Evolutionary conservation across 2,797 vertebrate species (phyloP).

Genomic region (Acridotheres tristis): DNA sequence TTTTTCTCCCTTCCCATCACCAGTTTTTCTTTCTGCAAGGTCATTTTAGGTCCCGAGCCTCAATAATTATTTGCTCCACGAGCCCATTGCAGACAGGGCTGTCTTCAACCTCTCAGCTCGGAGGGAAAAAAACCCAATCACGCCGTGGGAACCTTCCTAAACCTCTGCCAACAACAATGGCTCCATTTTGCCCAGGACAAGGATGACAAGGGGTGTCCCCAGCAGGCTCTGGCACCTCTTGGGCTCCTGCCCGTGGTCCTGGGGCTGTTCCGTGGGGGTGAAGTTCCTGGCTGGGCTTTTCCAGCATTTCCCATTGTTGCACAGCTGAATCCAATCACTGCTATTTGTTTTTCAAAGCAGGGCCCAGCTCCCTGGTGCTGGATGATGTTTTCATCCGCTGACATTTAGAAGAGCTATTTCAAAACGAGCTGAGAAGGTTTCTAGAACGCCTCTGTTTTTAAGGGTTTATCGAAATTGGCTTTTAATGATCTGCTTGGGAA

Average conservation of each 20-base stretch:
- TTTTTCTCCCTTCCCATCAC: neutral
- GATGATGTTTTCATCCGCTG: constrained; percentile 46
- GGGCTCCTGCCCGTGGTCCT: neutral
- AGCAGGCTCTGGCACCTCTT: neutral
- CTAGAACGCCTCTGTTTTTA: constrained; percentile 66
- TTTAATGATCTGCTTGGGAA: constrained; percentile 52
- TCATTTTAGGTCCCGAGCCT: constrained; percentile 28
- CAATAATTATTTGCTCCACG: neutral
- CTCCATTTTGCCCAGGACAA: neutral
- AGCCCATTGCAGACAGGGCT: constrained; percentile 4
- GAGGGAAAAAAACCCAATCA: neutral
- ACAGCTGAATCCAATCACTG: constrained; percentile 59
- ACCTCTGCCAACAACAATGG: neutral
- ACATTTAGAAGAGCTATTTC: constrained; percentile 54
- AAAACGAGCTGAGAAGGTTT: constrained; percentile 55
- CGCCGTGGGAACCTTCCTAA: neutral
- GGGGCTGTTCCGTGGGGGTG: neutral
- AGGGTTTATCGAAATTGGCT: constrained; percentile 44
- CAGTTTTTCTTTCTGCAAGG: constrained; percentile 5
- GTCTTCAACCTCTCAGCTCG: constrained; percentile 1
- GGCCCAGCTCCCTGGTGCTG: constrained; percentile 37
- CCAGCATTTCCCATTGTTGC: constrained; percentile 21
- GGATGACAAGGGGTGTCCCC: neutral
- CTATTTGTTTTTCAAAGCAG: constrained; percentile 27
- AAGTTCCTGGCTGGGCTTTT: neutral